A percentile compares a stretch with the other conserved stretches of the same genome.
These are phyloP conservation scores for Pomacea canaliculata DNA, from an alignment of 2,888 invertebrate species.

Conservation along the genomic window DNA sequence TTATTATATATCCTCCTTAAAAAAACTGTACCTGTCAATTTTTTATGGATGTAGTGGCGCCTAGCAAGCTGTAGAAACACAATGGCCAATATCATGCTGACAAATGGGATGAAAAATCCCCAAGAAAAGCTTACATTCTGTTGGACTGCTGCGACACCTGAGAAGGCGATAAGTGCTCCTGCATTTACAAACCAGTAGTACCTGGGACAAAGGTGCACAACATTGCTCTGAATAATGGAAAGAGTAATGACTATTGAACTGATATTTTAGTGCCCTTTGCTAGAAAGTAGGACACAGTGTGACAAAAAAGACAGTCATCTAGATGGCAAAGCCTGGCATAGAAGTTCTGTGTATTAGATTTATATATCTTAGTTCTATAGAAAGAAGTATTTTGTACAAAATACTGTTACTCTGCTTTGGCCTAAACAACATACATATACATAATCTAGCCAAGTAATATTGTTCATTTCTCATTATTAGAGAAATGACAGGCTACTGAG, in stretches of 20 bases:
- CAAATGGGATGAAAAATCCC: conserved; percentile 59
- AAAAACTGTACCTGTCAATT: conserved; percentile 26
- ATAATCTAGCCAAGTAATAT: no score
- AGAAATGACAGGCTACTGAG: no score
- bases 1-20: not conserved
- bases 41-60: conserved; percentile 27
- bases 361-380: no score
- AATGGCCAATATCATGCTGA: conserved; percentile 58
- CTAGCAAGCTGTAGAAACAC: conserved; percentile 47
- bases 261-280: not conserved
- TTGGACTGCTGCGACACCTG: conserved; percentile 61
- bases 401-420: no score
- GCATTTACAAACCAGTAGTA: conserved; percentile 67
- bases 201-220: conserved; percentile 41
- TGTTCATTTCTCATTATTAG: no score
- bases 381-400: no score
- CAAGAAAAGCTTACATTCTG: conserved; percentile 61
- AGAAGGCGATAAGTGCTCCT: conserved; percentile 58
- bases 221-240: not conserved
- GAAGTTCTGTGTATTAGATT: not conserved
- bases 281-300: not conserved
- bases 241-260: not conserved
- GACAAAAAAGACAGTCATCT: not conserved
- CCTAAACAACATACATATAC: no score
- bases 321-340: not conserved